A percentile compares a stretch with the other conserved stretches of the same genome.
Conservation (phyloP, 2,797 vertebrate species). For the Ctenopoma kingsleyae region DNA sequence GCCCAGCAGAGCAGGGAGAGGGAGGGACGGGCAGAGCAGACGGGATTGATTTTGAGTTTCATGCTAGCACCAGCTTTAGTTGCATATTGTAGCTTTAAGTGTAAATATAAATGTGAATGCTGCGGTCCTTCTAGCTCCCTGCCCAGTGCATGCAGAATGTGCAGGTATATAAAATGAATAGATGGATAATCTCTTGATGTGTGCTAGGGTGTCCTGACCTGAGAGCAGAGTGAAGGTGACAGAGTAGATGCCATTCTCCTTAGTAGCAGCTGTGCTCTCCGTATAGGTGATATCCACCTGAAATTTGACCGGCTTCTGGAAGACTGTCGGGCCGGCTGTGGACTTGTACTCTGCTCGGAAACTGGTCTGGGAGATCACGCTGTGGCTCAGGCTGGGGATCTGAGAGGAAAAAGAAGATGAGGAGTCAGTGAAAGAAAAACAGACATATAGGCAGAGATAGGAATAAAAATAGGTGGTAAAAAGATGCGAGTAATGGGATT, state of each 20-base stretch:
- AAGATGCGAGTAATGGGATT: constrained; percentile 57
- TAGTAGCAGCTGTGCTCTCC: constrained; percentile 93
- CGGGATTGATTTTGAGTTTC: too few species aligned
- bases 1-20: too few species aligned
- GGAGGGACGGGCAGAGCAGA: too few species aligned
- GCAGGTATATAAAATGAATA: background rate
- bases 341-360: constrained; percentile 98
- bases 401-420: constrained; percentile 54
- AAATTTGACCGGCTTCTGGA: constrained; percentile 99
- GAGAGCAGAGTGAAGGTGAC: constrained; percentile 98
- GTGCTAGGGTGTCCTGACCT: constrained; percentile 82
- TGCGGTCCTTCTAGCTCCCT: background rate
- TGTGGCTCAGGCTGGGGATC: constrained; percentile 99
- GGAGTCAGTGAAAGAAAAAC: background rate
- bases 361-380: constrained; percentile 98
- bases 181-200: background rate
- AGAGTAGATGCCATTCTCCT: constrained; percentile 98
- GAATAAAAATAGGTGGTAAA: constrained; percentile 26
- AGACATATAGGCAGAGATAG: constrained; percentile 17
- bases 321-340: constrained; percentile 95
- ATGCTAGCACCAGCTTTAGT: too few species aligned
- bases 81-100: too few species aligned
- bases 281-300: constrained; percentile 99
- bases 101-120: too few species aligned
- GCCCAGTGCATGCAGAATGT: background rate